These are phyloP conservation scores for Chrysomela aeneicollis DNA, from an alignment of 2,888 invertebrate species.

Conservation along the genomic window DNA sequence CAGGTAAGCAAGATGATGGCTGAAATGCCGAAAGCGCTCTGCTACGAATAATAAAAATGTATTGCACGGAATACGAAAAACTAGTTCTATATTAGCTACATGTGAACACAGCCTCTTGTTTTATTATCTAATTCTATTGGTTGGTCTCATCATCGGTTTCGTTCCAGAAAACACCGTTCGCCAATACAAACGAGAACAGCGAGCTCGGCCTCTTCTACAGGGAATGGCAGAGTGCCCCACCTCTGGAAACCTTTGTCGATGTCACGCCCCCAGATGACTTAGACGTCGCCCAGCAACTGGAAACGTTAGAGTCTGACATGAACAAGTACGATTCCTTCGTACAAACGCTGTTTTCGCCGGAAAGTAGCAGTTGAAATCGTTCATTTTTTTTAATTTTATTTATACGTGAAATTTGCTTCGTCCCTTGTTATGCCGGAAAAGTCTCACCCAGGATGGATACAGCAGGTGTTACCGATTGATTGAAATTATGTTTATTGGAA, in stretches of 20 bases:
- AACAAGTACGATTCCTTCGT: slow-evolving; percentile 81
- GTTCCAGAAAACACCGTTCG: slow-evolving; percentile 82
- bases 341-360: slow-evolving; percentile 67
- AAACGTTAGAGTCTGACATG: slow-evolving; percentile 77
- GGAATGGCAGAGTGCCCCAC: slow-evolving; percentile 76
- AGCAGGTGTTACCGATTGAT: too few relatives aligned
- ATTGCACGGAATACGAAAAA: too few relatives aligned
- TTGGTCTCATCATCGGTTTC: too few relatives aligned
- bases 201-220: slow-evolving; percentile 82
- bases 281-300: slow-evolving; percentile 72
- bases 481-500: too few relatives aligned
- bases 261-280: slow-evolving; percentile 66
- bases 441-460: background rate
- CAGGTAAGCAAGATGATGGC: too few relatives aligned
- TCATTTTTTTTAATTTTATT: slow-evolving; percentile 8
- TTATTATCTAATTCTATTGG: too few relatives aligned
- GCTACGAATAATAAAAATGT: too few relatives aligned
- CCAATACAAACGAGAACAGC: slow-evolving; percentile 73
- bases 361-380: background rate
- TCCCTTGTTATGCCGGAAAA: background rate
- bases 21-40: too few relatives aligned
- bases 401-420: background rate
- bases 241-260: slow-evolving; percentile 62
- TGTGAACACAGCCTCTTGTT: too few relatives aligned
- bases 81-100: too few relatives aligned